Percentiles rank a stretch among this genome's conserved stretches.
These are phyloP conservation scores for Coregonus sp. DNA, from an alignment of 2,797 vertebrate genomes.

Conservation along the genomic window DNA sequence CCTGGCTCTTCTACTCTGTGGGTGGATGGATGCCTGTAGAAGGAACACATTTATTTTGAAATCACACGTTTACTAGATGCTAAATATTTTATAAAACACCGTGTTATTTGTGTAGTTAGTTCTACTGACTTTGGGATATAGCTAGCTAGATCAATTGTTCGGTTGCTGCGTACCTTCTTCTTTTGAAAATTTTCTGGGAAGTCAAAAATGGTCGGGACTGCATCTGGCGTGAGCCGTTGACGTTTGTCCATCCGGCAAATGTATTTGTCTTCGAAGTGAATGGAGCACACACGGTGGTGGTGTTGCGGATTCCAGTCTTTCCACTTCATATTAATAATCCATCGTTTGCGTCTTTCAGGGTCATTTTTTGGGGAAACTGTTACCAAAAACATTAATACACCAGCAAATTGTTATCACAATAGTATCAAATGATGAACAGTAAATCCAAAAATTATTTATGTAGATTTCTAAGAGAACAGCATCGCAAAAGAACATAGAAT, in stretches of 20 bases:
- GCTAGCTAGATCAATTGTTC: neutral
- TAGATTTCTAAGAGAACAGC: no score
- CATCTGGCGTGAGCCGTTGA: conserved; percentile 61
- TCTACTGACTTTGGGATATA: neutral
- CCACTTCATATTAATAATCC: conserved; percentile 66
- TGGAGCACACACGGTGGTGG: conserved; percentile 49
- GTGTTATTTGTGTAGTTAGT: no score
- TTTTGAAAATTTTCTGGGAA: conserved; percentile 29
- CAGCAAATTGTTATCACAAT: neutral
- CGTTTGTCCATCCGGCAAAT: conserved; percentile 60
- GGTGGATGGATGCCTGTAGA: conserved; percentile 1
- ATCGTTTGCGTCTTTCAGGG: conserved; percentile 62
- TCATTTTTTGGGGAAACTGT: conserved; percentile 71
- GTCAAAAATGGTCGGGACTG: conserved; percentile 70
- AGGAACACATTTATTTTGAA: neutral
- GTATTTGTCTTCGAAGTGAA: conserved; percentile 65
- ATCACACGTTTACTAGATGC: neutral
- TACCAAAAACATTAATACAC: neutral
- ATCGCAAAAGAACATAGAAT: no score
- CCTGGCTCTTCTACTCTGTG: no score
- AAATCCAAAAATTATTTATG: neutral
- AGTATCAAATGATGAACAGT: neutral
- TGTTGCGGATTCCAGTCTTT: conserved; percentile 63
- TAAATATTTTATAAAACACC: neutral
- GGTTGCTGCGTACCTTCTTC: conserved; percentile 3